Evolutionary conservation across 2,113 vertebrate genomes (phyloP), one percentile per base, ranked within the genome.

Genomic region (Ammodytes dubius): DNA sequence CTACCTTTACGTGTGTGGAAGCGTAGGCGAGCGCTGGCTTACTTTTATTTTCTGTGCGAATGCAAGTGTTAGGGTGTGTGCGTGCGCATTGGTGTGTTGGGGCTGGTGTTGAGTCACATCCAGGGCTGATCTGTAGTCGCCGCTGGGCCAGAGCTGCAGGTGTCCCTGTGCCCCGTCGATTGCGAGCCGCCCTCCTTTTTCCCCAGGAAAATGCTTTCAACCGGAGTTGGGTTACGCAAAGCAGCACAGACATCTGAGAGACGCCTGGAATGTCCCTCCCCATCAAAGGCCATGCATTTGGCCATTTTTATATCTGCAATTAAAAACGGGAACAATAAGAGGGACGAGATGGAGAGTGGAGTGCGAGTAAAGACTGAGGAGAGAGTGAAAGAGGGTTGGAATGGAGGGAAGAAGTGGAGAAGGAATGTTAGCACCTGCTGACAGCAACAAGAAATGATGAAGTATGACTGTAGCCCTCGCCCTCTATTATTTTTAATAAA

Each of bases 151-250:
- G 74, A 85, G 85, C 89, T 86, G 91, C 94, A 95, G 94, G 94
- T 95, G 94, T 94, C 90, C 82, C 77, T 59, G 79, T 53, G 79
- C 77, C 65, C 84, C 27, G 74, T 72, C 43, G 86, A 70, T 79
- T 17, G 81, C n/a, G 52, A 78, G 81, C 73, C 8, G 64, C 81
- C 79, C 88, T 69, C 79, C 88, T 69, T 70, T 88, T 85, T 89
- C 88, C 89, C 84, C 82, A 91, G 76, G 88, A 90, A 94, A 94
- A 95, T 94, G 94, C 94, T 95, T 95, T 95, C 93, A 95, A 94
- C 88, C 47, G 71, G 93, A 86, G 80, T 94, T 86, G 87, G 89
- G 89, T 95, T 95, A 88, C 6, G 37, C 88, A 89, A 89, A 92
- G 90, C 83, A 89, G 88, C 73, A 4, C 42, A 88, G 89, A 91